phyloP scores from a whole-genome alignment of 1,140 invertebrate species.

The Camponotus floridanus region DNA sequence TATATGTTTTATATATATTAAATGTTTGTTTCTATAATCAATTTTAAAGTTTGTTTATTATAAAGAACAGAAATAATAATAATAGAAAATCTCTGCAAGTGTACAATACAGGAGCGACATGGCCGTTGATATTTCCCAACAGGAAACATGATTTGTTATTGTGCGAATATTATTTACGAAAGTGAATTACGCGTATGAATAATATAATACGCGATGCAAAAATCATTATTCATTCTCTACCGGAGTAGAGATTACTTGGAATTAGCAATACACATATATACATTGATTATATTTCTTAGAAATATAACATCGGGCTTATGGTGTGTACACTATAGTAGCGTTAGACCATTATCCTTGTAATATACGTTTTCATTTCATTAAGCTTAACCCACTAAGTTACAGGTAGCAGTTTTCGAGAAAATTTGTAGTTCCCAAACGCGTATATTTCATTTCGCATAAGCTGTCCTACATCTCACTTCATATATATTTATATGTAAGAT shows the following conservation, averaged over 20 bases:
- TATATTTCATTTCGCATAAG: conserved; percentile 48
- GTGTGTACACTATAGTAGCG: conserved; percentile 8
- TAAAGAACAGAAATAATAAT: background rate
- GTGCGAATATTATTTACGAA: background rate
- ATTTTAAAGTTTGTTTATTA: conserved; percentile 9
- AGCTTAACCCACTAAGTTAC: conserved; percentile 49
- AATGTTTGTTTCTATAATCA: background rate
- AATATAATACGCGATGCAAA: conserved; percentile 43
- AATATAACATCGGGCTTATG: conserved; percentile 17
- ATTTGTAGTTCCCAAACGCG: conserved; percentile 48
- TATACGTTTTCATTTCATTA: conserved; percentile 62
- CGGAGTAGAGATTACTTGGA: conserved; percentile 52
- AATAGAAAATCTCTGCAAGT: background rate
- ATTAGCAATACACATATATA: conserved; percentile 37
- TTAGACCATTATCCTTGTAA: conserved; percentile 50
- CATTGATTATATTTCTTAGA: conserved; percentile 32
- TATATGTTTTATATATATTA: background rate
- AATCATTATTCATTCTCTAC: conserved; percentile 46
- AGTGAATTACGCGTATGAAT: conserved; percentile 55
- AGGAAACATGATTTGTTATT: conserved; percentile 49
- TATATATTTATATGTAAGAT: background rate
- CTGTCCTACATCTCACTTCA: conserved; percentile 11
- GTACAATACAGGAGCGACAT: background rate
- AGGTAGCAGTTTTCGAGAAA: conserved; percentile 50
- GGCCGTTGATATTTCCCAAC: background rate